phyloP scores from a whole-genome alignment of 2,113 vertebrate species.

The Dicrurus megarhynchus region DNA sequence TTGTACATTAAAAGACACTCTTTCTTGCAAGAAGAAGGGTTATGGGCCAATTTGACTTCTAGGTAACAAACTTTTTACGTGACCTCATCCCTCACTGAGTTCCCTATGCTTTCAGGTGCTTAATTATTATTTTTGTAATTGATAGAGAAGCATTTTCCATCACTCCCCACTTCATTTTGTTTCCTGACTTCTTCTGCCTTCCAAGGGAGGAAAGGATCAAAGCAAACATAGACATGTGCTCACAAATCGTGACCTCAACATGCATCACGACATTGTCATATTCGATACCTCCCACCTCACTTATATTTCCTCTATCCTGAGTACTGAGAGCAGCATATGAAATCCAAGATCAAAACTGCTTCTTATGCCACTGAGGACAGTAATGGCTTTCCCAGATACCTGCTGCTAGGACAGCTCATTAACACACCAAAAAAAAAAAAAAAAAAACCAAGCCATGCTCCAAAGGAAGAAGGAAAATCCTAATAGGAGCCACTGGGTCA shows the following conservation, averaged over 20 bases:
- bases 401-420: not conserved
- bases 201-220: not conserved
- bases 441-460: not conserved
- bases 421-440: not conserved
- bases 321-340: not conserved
- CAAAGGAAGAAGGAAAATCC: not conserved
- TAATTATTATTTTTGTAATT: not conserved
- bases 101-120: not conserved
- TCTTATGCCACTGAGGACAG: not conserved
- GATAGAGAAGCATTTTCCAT: not conserved
- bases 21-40: not conserved
- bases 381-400: not conserved
- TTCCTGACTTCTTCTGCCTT: not conserved
- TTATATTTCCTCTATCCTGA: not conserved
- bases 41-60: rapidly evolving
- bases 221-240: not conserved
- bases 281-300: not conserved
- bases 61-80: rapidly evolving
- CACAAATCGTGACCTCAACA: rapidly evolving
- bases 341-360: not conserved
- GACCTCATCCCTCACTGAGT: rapidly evolving
- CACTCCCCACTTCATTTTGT: not conserved
- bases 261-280: not conserved
- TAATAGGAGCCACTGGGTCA: not conserved
- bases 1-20: not conserved